Conservation (phyloP, 2,797 vertebrate species). For the Pseudomugil gertrudae region DNA sequence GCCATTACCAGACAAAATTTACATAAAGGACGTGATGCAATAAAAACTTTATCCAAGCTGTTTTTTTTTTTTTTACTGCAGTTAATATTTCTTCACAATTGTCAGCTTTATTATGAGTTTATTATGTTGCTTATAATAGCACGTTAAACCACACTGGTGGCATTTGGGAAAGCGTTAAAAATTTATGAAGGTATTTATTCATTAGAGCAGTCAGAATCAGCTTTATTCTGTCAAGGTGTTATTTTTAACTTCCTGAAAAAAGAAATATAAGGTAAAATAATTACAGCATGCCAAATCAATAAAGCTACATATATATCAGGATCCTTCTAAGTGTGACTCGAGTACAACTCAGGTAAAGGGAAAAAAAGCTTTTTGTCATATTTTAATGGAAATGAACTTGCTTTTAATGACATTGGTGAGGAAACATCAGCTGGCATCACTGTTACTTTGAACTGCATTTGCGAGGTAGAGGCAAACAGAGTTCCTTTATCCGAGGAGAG, state of each 20-base stretch:
- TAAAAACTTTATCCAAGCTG: conserved; percentile 30
- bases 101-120: conserved; percentile 8
- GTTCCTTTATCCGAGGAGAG: conserved; percentile 71
- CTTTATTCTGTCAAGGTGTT: background rate
- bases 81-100: background rate
- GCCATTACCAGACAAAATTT: conserved; percentile 6
- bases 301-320: background rate
- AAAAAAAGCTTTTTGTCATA: background rate
- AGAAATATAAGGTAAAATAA: background rate
- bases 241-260: background rate
- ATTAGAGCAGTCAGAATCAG: background rate
- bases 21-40: background rate
- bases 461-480: conserved; percentile 74
- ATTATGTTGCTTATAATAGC: conserved; percentile 2
- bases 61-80: conserved; percentile 21
- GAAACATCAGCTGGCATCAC: background rate
- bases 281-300: background rate
- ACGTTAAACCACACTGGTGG: background rate
- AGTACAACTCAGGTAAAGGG: background rate
- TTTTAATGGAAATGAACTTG: background rate
- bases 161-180: conserved; percentile 1
- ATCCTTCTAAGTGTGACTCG: background rate
- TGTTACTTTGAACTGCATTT: conserved; percentile 66
- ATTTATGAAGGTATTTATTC: background rate
- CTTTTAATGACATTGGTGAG: background rate